Evolutionary conservation across 2,888 invertebrate species (phyloP), one percentile per base, ranked within the genome.

Genomic region (Chymomyza caudatula): DNA sequence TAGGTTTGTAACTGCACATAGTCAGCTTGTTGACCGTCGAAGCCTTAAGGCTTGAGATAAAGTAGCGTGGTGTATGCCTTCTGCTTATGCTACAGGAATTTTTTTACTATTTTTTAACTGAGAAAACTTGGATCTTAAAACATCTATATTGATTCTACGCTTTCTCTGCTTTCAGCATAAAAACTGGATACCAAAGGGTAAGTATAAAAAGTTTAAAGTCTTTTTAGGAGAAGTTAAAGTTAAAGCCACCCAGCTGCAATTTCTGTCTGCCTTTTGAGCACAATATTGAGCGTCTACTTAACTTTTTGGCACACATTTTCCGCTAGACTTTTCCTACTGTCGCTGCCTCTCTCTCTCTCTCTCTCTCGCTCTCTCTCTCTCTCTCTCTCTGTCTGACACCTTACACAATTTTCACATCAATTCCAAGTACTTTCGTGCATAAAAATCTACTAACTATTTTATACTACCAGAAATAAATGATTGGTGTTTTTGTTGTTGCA

Each of bases 401-500:
- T 47, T 19, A 19, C 47, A 17, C 47, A 15, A 19, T 47, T 47
- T 8, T 19, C 47, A 19, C 5, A 11, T 8, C 29, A 47, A 4
- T 47, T 47, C 15, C 19, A 6, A 47, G 15, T 47, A 47, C 37
- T 37, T 37, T 6, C 11, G 47, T 37, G 11, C 11, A 2, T 37
- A 37, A 8, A 37, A 1, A 37, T 37, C 29, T 37, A 37, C 29
- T 11, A 37, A 37, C 19, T 15, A 15, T 15, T 8, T 43, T 43
- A 47, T 47, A 13, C 15, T 17, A 5, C 5, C 37, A 37, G 11
- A 11, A 37, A 4, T 37, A 37, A 11, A 37, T 37, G 11, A 37
- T 47, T 6, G 17, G 13, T 62, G 47, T 53, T 11, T 47, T 53
- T 44, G 20, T 51, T 59, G 55, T 13, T 62, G 47, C 43, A 25